Evolutionary conservation across 2,888 invertebrate species (phyloP), one percentile per base, ranked within the genome.

Genomic region (Ephialtes manifestator): DNA sequence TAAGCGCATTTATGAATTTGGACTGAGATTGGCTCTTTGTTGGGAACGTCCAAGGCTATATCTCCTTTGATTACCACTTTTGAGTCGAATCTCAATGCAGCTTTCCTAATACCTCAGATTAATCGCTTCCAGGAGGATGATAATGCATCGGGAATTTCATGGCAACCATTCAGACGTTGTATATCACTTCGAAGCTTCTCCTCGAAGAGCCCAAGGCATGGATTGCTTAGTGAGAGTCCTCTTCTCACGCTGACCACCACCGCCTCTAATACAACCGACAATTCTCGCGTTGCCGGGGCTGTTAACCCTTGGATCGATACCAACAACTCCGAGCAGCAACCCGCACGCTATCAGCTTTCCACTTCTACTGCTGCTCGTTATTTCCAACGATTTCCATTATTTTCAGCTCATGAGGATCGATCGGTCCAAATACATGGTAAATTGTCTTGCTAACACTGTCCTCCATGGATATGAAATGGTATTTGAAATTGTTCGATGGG

Each of bases 281-380:
- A 72, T 77, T 81, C 77, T 81, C 74, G 51, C 67, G 75, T 51
- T 60, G 58, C 68, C 10, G 65, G 77, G 84, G 84, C 84, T 84
- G 77, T 84, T 81, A 84, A 84, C 84, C 84, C 67, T 68, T 28
- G 51, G 81, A 84, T 84, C 84, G 84, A 84, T 84, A 74, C 43
- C 35, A 20, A 63, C 74, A 7, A 77, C 48, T 72, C 48, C 35
- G 65, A 24, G 60, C 18, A 24, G 35, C 39, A 63, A 20, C 67
- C 51, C 70, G 71, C 80, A 68, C 43, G 72, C 65, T 65, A 76
- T 55, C 20, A 63, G 35, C 53, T 18, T 20, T 48, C 43, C 63
- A 51, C 51, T 67, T 58, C 20, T 15, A n/a, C 67, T 31, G 20
- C 48, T 60, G 4, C 53, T 72, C 24, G 31, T 43, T 55, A 43